Conservation (phyloP, 2,797 vertebrate species). For the Cuniculus paca region DNA sequence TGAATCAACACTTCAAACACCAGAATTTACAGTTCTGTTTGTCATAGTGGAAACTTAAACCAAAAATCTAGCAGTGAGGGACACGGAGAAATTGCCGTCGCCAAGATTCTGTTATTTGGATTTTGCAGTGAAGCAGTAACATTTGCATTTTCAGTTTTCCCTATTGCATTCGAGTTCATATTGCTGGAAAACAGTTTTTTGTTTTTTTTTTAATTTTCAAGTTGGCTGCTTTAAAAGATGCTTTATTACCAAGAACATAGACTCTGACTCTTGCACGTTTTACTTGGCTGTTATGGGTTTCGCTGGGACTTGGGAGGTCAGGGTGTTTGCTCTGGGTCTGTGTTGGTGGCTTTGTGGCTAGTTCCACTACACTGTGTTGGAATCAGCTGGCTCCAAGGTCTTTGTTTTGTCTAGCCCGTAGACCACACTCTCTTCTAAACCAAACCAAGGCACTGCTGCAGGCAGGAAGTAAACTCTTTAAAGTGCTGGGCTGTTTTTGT, state of each 20-base stretch:
- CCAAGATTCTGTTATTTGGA: not conserved
- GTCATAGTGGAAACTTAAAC: not conserved
- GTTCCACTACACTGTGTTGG: slow-evolving; percentile 22
- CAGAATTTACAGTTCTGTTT: slow-evolving; percentile 9
- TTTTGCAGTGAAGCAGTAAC: not conserved
- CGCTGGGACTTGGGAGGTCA: not conserved
- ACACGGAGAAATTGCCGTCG: not conserved
- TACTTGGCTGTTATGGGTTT: slow-evolving; percentile 66
- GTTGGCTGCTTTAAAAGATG: not conserved
- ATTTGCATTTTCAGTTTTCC: slow-evolving; percentile 26
- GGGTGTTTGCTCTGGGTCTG: slow-evolving; percentile 58
- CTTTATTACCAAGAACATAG: slow-evolving; percentile 56
- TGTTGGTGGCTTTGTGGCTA: slow-evolving; percentile 26
- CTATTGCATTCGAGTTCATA: slow-evolving; percentile 59
- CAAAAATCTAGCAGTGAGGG: not conserved
- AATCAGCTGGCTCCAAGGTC: slow-evolving; percentile 64
- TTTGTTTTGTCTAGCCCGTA: slow-evolving; percentile 67
- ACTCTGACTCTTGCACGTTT: slow-evolving; percentile 30
- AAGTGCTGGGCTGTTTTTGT: slow-evolving; percentile 51
- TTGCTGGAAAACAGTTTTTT: slow-evolving; percentile 47
- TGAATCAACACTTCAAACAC: slow-evolving; percentile 27
- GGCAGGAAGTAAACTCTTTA: slow-evolving; percentile 72
- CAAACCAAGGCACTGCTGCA: slow-evolving; percentile 70
- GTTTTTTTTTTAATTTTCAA: not conserved
- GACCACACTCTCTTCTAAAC: slow-evolving; percentile 73